These are phyloP conservation scores for Drosophila suboccidentalis DNA, from an alignment of 2,888 invertebrate species.

Conservation along the genomic window DNA sequence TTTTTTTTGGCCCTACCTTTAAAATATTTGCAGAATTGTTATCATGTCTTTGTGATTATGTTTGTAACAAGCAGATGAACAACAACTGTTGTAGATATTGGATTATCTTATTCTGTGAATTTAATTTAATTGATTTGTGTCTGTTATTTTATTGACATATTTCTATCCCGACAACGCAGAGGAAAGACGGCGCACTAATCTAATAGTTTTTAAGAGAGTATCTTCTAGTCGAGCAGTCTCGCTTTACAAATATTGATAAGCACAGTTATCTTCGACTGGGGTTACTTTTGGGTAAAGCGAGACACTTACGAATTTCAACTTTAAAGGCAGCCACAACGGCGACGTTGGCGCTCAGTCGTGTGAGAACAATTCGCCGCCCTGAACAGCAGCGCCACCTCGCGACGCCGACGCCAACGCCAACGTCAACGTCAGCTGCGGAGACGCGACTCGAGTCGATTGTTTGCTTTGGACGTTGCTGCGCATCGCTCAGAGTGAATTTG, in stretches of 20 bases:
- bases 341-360: background rate
- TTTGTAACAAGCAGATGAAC: background rate
- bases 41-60: background rate
- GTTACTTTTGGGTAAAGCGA: background rate
- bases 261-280: background rate
- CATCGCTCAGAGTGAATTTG: slow-evolving; percentile 72
- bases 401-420: slow-evolving; percentile 1
- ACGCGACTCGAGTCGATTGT: slow-evolving; percentile 12
- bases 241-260: slow-evolving; percentile 3
- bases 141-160: too few species aligned
- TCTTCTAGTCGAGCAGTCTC: background rate
- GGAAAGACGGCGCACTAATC: background rate
- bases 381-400: background rate
- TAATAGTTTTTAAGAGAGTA: background rate
- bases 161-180: background rate
- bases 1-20: background rate
- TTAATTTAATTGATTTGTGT: too few species aligned
- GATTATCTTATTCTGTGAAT: too few species aligned
- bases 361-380: background rate
- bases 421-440: background rate
- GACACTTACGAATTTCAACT: background rate
- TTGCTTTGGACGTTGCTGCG: slow-evolving; percentile 17
- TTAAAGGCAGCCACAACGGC: background rate
- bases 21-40: background rate
- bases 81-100: too few species aligned